A percentile compares a stretch with the other conserved stretches of the same genome.
Evolutionary conservation across 1,140 invertebrate genomes (phyloP).

Genomic region (Caerostris darwini): DNA sequence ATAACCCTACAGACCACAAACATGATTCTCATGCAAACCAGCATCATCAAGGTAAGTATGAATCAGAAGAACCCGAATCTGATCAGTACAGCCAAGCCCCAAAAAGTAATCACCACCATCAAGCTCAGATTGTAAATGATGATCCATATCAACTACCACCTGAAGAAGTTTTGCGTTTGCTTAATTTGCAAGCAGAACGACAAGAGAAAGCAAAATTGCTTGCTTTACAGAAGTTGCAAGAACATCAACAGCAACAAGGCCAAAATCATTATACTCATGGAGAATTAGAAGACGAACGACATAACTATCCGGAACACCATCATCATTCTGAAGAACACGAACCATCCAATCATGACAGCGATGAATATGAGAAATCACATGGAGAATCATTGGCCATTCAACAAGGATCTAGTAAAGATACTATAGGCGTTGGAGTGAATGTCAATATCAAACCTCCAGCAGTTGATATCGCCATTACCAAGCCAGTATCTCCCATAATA

Average conservation of each 20-base stretch:
- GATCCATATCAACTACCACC: not conserved
- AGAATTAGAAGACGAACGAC: not conserved
- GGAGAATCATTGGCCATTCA: not conserved
- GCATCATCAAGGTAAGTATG: not conserved
- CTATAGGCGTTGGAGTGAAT: slow-evolving; percentile 61
- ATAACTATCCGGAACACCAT: slow-evolving; percentile 18
- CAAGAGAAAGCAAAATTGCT: not conserved
- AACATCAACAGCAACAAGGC: not conserved
- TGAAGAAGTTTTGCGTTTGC: slow-evolving; percentile 17
- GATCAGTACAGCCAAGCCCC: not conserved
- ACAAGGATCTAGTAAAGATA: not conserved
- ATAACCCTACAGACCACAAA: not conserved
- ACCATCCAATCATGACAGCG: not conserved
- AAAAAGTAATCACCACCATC: not conserved
- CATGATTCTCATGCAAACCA: not conserved
- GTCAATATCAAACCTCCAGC: slow-evolving; percentile 58
- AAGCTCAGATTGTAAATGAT: not conserved
- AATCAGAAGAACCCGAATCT: not conserved
- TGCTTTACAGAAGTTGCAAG: slow-evolving; percentile 1
- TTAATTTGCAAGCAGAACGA: slow-evolving; percentile 19
- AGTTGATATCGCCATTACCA: slow-evolving; percentile 53
- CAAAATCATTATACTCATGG: not conserved
- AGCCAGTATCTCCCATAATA: slow-evolving; percentile 47
- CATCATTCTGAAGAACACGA: not conserved
- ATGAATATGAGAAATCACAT: not conserved